Percentiles rank a stretch among this genome's conserved stretches.
Evolutionary conservation across 2,888 invertebrate genomes (phyloP).

Genomic region (Trachelus stipa): DNA sequence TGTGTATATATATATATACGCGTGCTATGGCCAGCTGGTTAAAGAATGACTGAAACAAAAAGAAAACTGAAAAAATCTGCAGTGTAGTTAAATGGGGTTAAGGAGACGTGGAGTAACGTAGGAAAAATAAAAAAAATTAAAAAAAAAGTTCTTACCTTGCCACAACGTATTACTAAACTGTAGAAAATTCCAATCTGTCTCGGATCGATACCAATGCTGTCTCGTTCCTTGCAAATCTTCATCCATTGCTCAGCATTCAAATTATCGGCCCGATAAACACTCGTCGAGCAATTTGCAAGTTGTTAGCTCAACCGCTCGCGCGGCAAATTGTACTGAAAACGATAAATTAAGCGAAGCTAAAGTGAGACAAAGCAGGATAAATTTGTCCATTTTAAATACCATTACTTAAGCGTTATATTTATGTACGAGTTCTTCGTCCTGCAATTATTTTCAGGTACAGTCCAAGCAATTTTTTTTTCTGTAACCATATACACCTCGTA

Average conservation of each 20-base stretch:
- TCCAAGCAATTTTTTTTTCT: background rate
- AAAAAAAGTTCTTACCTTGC: too few species aligned
- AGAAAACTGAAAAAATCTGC: background rate
- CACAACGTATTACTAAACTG: background rate
- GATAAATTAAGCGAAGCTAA: conserved; percentile 38
- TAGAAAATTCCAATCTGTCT: background rate
- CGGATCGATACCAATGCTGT: too few species aligned
- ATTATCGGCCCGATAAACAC: conserved; percentile 46
- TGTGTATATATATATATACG: background rate
- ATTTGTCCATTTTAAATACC: conserved; percentile 48
- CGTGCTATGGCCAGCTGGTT: background rate
- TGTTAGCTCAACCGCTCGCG: conserved; percentile 36
- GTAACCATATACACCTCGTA: background rate
- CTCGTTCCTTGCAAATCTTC: conserved; percentile 31
- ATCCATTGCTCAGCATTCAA: conserved; percentile 39
- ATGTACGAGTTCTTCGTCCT: conserved; percentile 22
- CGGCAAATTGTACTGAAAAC: conserved; percentile 40
- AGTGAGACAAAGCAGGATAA: conserved; percentile 34
- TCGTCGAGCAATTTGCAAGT: conserved; percentile 43
- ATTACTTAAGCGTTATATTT: conserved; percentile 23
- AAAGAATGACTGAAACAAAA: background rate
- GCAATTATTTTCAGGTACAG: conserved; percentile 38
- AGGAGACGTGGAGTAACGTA: background rate
- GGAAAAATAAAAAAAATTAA: background rate
- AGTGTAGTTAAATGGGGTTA: background rate